These are phyloP conservation scores for Corynorhinus townsendii DNA, from an alignment of 2,113 vertebrate species.

Conservation along the genomic window DNA sequence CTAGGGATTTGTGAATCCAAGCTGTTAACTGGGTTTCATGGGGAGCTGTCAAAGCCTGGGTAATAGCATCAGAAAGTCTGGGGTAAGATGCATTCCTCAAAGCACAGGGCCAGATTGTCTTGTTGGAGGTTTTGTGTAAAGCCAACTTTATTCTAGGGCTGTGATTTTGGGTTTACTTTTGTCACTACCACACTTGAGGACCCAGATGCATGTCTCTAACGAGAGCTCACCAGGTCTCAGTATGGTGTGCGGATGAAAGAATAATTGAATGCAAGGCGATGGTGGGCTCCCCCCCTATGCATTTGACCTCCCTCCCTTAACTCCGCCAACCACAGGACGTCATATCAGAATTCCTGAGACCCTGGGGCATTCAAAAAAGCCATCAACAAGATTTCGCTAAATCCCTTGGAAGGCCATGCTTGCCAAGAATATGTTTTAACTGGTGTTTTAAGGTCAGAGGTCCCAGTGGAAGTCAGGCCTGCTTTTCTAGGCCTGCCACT, in stretches of 20 bases:
- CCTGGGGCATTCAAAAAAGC: neutral
- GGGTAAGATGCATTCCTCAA: neutral
- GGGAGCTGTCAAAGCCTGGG: neutral
- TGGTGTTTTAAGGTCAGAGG: neutral
- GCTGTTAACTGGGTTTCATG: conserved; percentile 35
- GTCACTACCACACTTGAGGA: neutral
- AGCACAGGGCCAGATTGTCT: neutral
- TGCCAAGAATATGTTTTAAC: neutral
- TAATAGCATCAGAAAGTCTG: neutral
- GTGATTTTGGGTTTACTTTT: neutral
- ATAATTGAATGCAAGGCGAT: neutral
- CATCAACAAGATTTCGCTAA: neutral
- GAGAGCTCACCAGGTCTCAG: neutral
- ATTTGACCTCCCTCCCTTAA: fast-evolving
- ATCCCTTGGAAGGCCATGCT: neutral
- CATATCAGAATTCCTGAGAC: neutral
- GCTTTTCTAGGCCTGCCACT: neutral
- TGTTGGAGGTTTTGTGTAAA: neutral
- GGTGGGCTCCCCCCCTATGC: fast-evolving
- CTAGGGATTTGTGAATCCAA: neutral
- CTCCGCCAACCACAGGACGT: neutral
- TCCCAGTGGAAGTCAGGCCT: neutral
- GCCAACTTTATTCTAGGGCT: neutral
- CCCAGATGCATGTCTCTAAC: neutral
- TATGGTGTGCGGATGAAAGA: neutral